Evolutionary conservation across 2,888 invertebrate species (phyloP).

Genomic region (Sipunculus nudus): DNA sequence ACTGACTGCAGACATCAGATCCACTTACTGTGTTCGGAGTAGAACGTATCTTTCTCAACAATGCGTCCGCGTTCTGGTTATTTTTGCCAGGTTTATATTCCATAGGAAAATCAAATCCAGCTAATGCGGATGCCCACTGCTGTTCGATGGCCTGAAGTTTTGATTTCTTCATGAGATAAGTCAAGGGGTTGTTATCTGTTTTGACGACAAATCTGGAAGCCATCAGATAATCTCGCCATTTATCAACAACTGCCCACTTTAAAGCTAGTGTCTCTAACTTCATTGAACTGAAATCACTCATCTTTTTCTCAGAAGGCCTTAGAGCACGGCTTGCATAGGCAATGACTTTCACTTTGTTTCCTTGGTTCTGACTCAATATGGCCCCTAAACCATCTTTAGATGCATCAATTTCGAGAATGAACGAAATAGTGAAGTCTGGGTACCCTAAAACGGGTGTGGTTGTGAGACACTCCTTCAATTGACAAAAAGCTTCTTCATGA

Average conservation of each 20-base stretch:
- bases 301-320: slow-evolving; percentile 1
- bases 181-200: slow-evolving; percentile 9
- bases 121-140: slow-evolving; percentile 33
- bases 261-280: neutral
- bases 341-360: neutral
- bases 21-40: no score
- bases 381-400: neutral
- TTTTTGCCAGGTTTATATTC: slow-evolving; percentile 31
- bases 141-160: slow-evolving; percentile 40
- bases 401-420: slow-evolving; percentile 1
- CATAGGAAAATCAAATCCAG: slow-evolving; percentile 34
- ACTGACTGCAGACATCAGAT: no score
- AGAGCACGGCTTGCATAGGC: neutral
- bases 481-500: neutral
- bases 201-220: no score
- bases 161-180: slow-evolving; percentile 14
- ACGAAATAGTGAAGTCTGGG: neutral
- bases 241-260: no score
- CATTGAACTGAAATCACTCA: neutral
- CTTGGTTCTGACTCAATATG: neutral
- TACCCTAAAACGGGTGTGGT: neutral
- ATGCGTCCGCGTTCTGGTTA: slow-evolving; percentile 35
- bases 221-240: no score
- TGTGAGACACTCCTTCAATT: neutral
- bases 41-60: slow-evolving; percentile 21